Evolutionary conservation across 2,113 vertebrate genomes (phyloP).

Genomic region (Corythoichthys haematopterus): DNA sequence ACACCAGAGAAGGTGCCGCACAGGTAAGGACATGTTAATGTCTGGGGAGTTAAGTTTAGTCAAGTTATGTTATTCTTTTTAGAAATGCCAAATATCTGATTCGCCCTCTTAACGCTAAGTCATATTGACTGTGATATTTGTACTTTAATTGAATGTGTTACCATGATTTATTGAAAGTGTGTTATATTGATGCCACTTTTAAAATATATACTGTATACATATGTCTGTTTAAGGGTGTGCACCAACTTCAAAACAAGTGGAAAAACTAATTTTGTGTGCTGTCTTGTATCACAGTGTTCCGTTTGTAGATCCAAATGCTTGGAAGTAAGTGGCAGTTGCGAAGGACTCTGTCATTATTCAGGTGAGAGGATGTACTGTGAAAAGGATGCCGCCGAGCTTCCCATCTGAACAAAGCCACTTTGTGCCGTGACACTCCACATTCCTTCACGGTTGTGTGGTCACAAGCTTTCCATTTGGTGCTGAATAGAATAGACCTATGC

Average conservation of each 20-base stretch:
- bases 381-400: not conserved
- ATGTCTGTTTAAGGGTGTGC: not conserved
- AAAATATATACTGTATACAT: too few relatives aligned
- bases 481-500: not conserved
- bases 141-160: not conserved
- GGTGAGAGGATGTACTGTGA: not conserved
- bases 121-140: not conserved
- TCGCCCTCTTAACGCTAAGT: not conserved
- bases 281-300: not conserved
- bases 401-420: not conserved
- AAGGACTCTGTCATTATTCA: not conserved
- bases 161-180: too few relatives aligned
- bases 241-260: not conserved
- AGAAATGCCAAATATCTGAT: not conserved
- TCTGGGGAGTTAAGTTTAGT: not conserved
- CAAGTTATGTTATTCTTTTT: not conserved
- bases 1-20: not conserved
- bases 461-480: not conserved
- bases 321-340: not conserved
- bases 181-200: too few relatives aligned
- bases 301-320: not conserved
- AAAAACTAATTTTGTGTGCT: not conserved
- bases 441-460: not conserved
- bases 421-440: not conserved
- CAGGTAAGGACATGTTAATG: constrained; percentile 1